A percentile compares a stretch with the other conserved stretches of the same genome.
These are phyloP conservation scores for Glaucomys volans DNA, from an alignment of 2,113 vertebrate species.

Conservation along the genomic window DNA sequence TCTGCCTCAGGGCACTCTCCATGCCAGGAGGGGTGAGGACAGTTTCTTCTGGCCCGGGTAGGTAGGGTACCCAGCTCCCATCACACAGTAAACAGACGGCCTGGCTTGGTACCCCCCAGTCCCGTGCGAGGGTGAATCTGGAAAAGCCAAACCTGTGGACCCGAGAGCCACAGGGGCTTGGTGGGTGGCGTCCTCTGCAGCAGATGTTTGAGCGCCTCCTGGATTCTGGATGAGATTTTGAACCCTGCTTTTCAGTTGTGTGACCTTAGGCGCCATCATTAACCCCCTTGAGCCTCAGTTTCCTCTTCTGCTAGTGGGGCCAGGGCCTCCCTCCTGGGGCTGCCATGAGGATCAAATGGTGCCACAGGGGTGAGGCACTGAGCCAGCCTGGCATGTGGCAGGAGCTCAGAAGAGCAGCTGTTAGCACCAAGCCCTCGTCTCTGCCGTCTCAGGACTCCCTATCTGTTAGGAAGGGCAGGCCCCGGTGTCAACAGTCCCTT, in stretches of 20 bases:
- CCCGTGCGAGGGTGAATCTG: background rate
- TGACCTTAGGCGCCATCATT: background rate
- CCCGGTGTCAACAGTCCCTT: background rate
- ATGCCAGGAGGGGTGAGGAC: background rate
- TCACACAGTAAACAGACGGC: background rate
- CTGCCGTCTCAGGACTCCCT: background rate
- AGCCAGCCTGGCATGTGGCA: background rate
- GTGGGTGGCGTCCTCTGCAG: background rate
- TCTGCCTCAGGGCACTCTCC: background rate
- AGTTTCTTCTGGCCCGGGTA: background rate
- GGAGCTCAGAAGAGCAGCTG: constrained; percentile 20
- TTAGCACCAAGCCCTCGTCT: background rate
- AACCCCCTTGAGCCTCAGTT: background rate
- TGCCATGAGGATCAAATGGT: background rate
- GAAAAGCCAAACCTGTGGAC: background rate
- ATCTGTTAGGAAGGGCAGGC: background rate
- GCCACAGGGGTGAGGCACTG: constrained; percentile 44
- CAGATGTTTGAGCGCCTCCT: background rate
- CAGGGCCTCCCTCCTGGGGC: background rate
- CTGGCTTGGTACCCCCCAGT: background rate
- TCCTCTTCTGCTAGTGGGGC: background rate
- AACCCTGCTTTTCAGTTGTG: background rate
- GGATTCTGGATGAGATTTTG: background rate
- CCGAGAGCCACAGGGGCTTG: too few relatives aligned
- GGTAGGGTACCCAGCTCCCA: background rate